These are phyloP conservation scores for Tanypteryx hageni DNA, from an alignment of 2,888 invertebrate genomes.

Conservation along the genomic window DNA sequence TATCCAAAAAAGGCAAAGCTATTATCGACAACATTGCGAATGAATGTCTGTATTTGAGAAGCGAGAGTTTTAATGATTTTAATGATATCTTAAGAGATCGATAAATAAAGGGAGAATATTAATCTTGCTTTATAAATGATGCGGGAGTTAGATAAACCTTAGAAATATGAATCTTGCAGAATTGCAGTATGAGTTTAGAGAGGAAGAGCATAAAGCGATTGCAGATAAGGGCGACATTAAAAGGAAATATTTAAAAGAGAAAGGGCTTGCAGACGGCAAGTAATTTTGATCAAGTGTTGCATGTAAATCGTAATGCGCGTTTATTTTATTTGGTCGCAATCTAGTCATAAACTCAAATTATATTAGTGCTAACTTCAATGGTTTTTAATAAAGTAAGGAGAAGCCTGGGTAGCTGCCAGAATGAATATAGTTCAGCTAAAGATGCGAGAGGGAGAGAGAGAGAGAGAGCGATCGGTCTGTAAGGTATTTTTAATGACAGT, in stretches of 20 bases:
- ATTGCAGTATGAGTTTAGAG: neutral
- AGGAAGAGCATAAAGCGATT: too few relatives aligned
- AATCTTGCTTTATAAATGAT: neutral
- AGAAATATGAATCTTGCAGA: neutral
- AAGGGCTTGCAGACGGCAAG: neutral
- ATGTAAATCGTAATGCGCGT: neutral
- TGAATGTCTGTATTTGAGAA: too few relatives aligned
- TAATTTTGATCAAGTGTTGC: neutral
- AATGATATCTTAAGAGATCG: too few relatives aligned
- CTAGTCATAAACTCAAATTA: neutral
- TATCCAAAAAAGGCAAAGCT: too few relatives aligned
- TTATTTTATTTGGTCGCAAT: neutral
- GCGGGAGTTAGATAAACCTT: neutral
- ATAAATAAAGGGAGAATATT: too few relatives aligned
- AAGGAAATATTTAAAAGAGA: neutral
- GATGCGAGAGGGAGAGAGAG: neutral
- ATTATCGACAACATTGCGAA: too few relatives aligned
- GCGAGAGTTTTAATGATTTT: too few relatives aligned
- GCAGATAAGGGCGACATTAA: neutral
- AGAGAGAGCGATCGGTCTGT: too few relatives aligned
- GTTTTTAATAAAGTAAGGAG: neutral
- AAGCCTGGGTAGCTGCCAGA: neutral
- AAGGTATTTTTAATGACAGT: too few relatives aligned
- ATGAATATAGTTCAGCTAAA: neutral
- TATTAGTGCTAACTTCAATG: neutral